Evolutionary conservation across 92 coral and sea anemone genomes (phyloP), one percentile per base, ranked within the genome.

Genomic region (Epizoanthus fatuus): DNA sequence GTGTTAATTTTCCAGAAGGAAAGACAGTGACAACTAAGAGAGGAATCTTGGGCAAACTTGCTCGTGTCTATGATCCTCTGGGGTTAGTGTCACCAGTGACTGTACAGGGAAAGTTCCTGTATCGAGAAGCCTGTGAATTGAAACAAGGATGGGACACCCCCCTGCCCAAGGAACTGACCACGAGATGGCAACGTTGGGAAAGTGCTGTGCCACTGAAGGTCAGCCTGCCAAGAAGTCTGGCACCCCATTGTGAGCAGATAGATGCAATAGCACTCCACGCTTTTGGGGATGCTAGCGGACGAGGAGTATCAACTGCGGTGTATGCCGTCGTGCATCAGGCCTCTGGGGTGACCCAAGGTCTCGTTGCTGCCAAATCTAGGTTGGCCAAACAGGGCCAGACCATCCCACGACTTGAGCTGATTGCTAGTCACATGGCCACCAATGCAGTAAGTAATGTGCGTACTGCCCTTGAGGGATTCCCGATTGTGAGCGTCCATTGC

Each of bases 321-420:
- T 74, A 84, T 58, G 63, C 87, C 38, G 74, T 80, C 39, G 54
- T 44, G 55, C 14, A 32, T n/a, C 86, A 81, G 42, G 22, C 35
- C 44, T 63, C 77, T 38, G 65, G 74, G 7, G 73, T 75, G 8
- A 63, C 57, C 16, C 39, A 74, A 72, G 77, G 78, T 4, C 67
- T 77, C 38, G 84, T 86, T 15, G 60, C 70, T 60, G 89, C 84
- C 44, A 86, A 65, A 53, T 55, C 84, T 42, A 22, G 89, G 57
- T 68, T 77, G 39, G 89, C 89, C 19, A 85, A 85, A 35, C 83
- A 75, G 47, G 79, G 79, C 6, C 89, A 58, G 7, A 85, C 53
- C 52, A 85, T 40, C 20, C 89, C 76, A 51, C 75, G 84, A 37
- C 53, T 85, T 11, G 89, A 75, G 89, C 60, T 72, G 3, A 67